A percentile compares a stretch with the other conserved stretches of the same genome.
Evolutionary conservation across 2,113 vertebrate species (phyloP).

Genomic region (Astatotilapia flaviijosephi): DNA sequence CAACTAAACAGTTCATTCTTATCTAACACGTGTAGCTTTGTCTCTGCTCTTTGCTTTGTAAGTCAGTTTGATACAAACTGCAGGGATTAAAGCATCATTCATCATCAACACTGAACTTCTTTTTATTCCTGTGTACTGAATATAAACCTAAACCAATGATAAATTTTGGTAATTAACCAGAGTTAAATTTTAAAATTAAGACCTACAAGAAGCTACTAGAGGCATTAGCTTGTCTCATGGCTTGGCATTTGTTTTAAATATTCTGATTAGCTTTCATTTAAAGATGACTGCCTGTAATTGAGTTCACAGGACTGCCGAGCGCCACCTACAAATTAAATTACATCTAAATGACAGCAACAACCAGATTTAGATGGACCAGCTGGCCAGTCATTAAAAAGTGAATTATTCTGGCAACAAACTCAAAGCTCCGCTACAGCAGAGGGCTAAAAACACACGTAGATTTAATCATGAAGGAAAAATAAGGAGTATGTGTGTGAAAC

Average conservation of each 20-base stretch:
- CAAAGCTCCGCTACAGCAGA: neutral
- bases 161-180: neutral
- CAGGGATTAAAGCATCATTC: neutral
- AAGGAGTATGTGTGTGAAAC: neutral
- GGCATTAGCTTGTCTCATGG: neutral
- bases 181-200: neutral
- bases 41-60: neutral
- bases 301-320: neutral
- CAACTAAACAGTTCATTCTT: neutral
- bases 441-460: neutral
- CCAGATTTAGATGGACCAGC: neutral
- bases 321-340: neutral
- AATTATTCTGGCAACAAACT: neutral
- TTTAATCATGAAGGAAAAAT: neutral
- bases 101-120: neutral
- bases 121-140: neutral
- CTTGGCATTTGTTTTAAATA: neutral
- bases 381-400: neutral
- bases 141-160: fast-evolving
- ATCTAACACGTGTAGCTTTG: neutral
- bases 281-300: neutral
- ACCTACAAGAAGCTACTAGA: neutral
- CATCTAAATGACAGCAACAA: neutral
- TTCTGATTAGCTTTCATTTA: neutral
- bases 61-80: neutral